Evolutionary conservation across 2,797 vertebrate genomes (phyloP).

Genomic region (Heliangelus exortis): DNA sequence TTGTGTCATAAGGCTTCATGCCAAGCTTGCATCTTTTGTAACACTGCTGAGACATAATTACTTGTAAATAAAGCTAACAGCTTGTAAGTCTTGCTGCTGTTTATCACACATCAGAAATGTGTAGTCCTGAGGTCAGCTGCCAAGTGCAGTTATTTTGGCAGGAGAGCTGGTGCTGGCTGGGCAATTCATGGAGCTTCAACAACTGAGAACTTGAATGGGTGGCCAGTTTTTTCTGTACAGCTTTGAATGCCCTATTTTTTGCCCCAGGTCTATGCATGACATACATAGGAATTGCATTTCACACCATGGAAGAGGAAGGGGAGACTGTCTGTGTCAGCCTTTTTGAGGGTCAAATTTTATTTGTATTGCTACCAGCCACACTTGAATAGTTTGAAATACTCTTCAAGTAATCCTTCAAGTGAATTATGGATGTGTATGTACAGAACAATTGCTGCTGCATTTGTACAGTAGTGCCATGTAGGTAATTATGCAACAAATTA

Average conservation of each 20-base stretch:
- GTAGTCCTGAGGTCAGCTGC: background rate
- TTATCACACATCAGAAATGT: slow-evolving; percentile 12
- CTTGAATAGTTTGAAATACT: background rate
- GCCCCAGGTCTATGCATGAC: background rate
- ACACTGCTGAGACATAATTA: background rate
- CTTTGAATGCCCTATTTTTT: background rate
- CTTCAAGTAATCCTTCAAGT: background rate
- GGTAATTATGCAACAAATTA: slow-evolving; percentile 30
- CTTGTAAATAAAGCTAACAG: slow-evolving; percentile 6
- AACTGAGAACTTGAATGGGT: background rate
- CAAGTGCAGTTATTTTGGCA: slow-evolving; percentile 21
- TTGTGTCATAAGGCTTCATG: background rate
- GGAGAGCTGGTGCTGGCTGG: background rate
- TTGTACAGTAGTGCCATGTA: slow-evolving; percentile 1
- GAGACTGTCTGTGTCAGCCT: background rate
- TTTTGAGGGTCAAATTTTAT: slow-evolving; percentile 2
- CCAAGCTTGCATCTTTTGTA: background rate
- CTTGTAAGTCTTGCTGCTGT: slow-evolving; percentile 22
- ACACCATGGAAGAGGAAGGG: background rate
- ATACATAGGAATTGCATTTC: background rate
- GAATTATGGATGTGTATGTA: background rate
- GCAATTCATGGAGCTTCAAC: background rate
- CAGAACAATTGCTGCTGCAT: background rate
- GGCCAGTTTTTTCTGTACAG: background rate
- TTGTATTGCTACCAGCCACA: slow-evolving; percentile 1